Evolutionary conservation across 2,113 vertebrate species (phyloP), one percentile per base, ranked within the genome.

Genomic region (Anthoscopus minutus): DNA sequence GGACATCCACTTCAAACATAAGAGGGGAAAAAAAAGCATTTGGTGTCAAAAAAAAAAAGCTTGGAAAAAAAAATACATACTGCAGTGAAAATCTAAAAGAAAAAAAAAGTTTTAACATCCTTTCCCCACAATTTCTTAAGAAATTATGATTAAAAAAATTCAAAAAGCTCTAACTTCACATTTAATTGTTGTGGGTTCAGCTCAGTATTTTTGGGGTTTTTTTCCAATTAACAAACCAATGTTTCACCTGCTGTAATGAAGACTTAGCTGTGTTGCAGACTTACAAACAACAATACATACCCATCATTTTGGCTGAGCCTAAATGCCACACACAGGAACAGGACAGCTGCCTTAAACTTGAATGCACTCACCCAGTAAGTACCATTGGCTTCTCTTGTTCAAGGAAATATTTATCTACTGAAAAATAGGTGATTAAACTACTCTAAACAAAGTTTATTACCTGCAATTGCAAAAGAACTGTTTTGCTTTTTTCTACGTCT

Each of bases 401-500:
- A 53, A 6, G 21, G 9, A 31, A 81, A 81, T 27, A 31, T 10
- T 66, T 15, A 37, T 38, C 17, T 45, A 74, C 70, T 31, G 3
- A 45, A 53, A 61, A 72, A 38, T 1, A 70, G 37, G 65, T 30
- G 0, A 57, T 35, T 40, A 18, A 64, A 50, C 9, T 82, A 23
- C 5, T 71, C 31, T n/a, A 50, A 72, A 77, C 4, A 57, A 80
- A 22, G 35, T 8, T 80, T 72, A 57, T 93, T 97, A 98, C 98
- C 97, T 98, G 98, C 71, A 98, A 31, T 5, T 91, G 92, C 30
- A 61, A 84, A 51, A 98, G 95, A 67, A 96, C 1, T 20, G 85
- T 67, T 95, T 93, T 97, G 56, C 25, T 96, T 91, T 94, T 98
- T 88, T 97, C 96, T 89, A 97, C 95, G 85, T 98, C 98, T 48